These are phyloP conservation scores for Drosophila dives DNA, from an alignment of 2,888 invertebrate genomes.

Conservation along the genomic window DNA sequence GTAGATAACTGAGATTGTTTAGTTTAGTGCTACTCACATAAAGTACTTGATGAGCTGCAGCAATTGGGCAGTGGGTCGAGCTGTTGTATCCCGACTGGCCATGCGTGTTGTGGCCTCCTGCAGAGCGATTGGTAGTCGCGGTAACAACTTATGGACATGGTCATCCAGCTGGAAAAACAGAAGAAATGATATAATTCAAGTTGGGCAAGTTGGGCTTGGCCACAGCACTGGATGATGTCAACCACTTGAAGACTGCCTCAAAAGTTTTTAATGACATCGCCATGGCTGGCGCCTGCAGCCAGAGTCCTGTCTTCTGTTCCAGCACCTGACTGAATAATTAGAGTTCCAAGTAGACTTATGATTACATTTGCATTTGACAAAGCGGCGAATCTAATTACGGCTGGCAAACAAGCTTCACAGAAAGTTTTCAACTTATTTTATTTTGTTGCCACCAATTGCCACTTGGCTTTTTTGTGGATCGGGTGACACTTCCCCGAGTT, in stretches of 20 bases:
- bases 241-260: slow-evolving; percentile 46
- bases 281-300: slow-evolving; percentile 24
- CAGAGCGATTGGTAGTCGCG: slow-evolving; percentile 92
- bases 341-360: slow-evolving; percentile 79
- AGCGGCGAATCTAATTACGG: slow-evolving; percentile 76
- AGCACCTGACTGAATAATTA: slow-evolving; percentile 81
- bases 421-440: slow-evolving; percentile 40
- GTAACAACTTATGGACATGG: slow-evolving; percentile 91
- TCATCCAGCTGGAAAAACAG: slow-evolving; percentile 89
- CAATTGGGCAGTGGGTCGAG: slow-evolving; percentile 95
- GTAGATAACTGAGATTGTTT: slow-evolving; percentile 6
- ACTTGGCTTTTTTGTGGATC: slow-evolving; percentile 50
- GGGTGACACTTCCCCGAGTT: slow-evolving; percentile 4
- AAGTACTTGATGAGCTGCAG: slow-evolving; percentile 96
- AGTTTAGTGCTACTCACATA: slow-evolving; percentile 87
- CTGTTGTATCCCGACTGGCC: slow-evolving; percentile 92
- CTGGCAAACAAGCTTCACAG: slow-evolving; percentile 67
- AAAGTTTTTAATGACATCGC: slow-evolving; percentile 64
- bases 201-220: slow-evolving; percentile 42
- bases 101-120: slow-evolving; percentile 95
- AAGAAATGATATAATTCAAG: slow-evolving; percentile 6
- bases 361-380: slow-evolving; percentile 82
- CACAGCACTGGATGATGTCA: slow-evolving; percentile 48
- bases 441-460: slow-evolving; percentile 63
- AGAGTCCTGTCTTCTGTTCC: slow-evolving; percentile 19